Conservation (phyloP, 37 sponge, comb jelly and placozoan genomes). For the Crambe crambe region DNA sequence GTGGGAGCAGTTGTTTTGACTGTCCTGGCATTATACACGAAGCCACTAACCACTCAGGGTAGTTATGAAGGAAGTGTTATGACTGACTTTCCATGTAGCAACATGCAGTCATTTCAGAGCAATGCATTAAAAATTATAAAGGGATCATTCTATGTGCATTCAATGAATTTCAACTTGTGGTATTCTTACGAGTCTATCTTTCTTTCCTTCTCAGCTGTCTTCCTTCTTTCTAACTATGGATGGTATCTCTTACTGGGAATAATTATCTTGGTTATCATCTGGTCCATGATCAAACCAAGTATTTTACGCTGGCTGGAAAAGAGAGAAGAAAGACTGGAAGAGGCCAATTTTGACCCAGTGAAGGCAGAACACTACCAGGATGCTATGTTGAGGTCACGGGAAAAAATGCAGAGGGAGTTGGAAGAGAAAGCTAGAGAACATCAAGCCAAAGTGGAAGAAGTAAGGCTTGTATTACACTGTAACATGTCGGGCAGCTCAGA, state of each 20-base stretch:
- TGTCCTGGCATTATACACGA: too few species aligned
- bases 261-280: slow-evolving; percentile 19
- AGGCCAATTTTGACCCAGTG: slow-evolving; percentile 62
- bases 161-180: too few species aligned
- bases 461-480: too few species aligned
- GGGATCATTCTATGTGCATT: too few species aligned
- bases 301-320: slow-evolving; percentile 25
- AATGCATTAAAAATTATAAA: too few species aligned
- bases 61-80: too few species aligned
- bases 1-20: too few species aligned
- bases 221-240: slow-evolving; percentile 31
- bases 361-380: slow-evolving; percentile 61
- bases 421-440: slow-evolving; percentile 35
- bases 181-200: not conserved
- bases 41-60: too few species aligned
- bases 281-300: slow-evolving; percentile 30
- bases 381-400: slow-evolving; percentile 44
- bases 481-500: too few species aligned
- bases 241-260: slow-evolving; percentile 40
- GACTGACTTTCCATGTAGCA: too few species aligned
- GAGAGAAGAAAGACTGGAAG: slow-evolving; percentile 26
- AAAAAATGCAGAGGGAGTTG: slow-evolving; percentile 51
- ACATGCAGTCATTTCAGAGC: too few species aligned
- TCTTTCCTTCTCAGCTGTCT: slow-evolving; percentile 1
- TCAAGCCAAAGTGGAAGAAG: slow-evolving; percentile 31